Percentiles rank a stretch among this genome's conserved stretches.
phyloP scores from a whole-genome alignment of 2,113 vertebrate genomes.

The Cavia porcellus region DNA sequence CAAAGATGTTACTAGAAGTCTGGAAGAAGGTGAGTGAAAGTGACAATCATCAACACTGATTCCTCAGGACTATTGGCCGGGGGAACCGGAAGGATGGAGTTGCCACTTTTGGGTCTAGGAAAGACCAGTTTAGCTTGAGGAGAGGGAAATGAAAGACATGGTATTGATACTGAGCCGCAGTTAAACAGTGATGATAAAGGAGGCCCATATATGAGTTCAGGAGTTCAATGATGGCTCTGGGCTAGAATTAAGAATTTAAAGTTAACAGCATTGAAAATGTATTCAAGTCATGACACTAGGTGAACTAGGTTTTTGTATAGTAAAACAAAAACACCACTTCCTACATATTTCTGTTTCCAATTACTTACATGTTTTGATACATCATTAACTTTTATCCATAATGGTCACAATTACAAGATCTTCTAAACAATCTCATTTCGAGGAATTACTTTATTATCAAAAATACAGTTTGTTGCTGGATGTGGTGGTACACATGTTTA shows the following conservation, averaged over 20 bases:
- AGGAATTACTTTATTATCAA: conserved; percentile 57
- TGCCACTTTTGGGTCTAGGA: not conserved
- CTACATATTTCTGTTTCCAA: conserved; percentile 52
- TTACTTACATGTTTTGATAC: conserved; percentile 29
- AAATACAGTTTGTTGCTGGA: not conserved
- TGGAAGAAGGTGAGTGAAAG: not conserved
- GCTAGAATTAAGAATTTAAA: conserved; percentile 55
- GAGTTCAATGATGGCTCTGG: not conserved
- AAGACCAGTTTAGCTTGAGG: not conserved
- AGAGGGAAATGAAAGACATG: not conserved
- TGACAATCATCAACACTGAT: no score
- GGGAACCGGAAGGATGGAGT: not conserved
- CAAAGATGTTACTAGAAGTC: not conserved
- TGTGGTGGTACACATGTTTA: not conserved
- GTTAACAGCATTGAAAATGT: conserved; percentile 10
- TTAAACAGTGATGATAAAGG: not conserved
- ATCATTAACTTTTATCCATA: conserved; percentile 56
- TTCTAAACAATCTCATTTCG: conserved; percentile 57
- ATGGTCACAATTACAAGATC: conserved; percentile 3
- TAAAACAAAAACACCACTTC: conserved; percentile 34
- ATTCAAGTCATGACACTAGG: conserved; percentile 41
- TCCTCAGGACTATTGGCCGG: not conserved
- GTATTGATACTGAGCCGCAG: not conserved
- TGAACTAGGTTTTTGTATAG: not conserved
- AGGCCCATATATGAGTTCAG: not conserved